Conservation (phyloP, 2,888 invertebrate species). For the Drosophila sordidapex region DNA sequence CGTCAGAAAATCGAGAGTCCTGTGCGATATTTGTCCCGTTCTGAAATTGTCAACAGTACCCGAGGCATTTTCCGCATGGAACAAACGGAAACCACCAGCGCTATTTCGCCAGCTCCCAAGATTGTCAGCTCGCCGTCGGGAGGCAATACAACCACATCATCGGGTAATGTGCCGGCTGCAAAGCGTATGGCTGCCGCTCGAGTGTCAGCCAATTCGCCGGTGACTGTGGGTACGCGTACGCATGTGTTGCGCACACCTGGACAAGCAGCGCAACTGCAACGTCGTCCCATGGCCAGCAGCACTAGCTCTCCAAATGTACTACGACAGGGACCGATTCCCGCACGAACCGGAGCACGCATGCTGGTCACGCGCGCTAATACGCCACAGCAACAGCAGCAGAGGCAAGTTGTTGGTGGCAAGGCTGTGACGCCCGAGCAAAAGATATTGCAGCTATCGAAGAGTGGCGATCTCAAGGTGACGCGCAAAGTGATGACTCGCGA, state of each 20-base stretch:
- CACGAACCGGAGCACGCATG: slow-evolving; percentile 67
- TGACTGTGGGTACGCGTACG: slow-evolving; percentile 55
- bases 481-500: slow-evolving; percentile 85
- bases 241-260: slow-evolving; percentile 63
- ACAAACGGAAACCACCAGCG: slow-evolving; percentile 48
- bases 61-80: slow-evolving; percentile 83
- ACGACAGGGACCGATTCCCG: slow-evolving; percentile 33
- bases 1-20: slow-evolving; percentile 82
- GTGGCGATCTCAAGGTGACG: slow-evolving; percentile 85
- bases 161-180: slow-evolving; percentile 5
- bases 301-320: slow-evolving; percentile 19
- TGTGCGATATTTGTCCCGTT: slow-evolving; percentile 83
- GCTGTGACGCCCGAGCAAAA: slow-evolving; percentile 84
- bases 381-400: slow-evolving; percentile 42
- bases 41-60: slow-evolving; percentile 78
- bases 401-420: slow-evolving; percentile 50
- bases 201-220: slow-evolving; percentile 37
- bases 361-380: slow-evolving; percentile 68
- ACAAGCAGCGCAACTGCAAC: slow-evolving; percentile 60
- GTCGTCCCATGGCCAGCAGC: slow-evolving; percentile 53
- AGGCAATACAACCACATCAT: not conserved
- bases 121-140: not conserved
- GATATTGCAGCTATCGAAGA: slow-evolving; percentile 86
- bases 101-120: slow-evolving; percentile 27
- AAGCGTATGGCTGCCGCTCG: slow-evolving; percentile 51